phyloP scores from a whole-genome alignment of 1,140 invertebrate genomes.

The Bombus ignitus region DNA sequence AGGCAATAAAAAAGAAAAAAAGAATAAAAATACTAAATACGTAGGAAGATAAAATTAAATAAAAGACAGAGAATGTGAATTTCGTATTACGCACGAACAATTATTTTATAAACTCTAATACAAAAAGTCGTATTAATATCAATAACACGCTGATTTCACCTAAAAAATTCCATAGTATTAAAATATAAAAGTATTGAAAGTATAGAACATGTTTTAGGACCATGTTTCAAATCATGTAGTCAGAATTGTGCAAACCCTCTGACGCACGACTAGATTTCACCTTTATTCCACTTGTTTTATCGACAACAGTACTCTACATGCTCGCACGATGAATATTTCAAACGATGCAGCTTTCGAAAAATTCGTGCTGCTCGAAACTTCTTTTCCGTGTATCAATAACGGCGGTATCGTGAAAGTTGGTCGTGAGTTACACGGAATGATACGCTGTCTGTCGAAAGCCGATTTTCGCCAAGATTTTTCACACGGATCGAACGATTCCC shows the following conservation, averaged over 20 bases:
- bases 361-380: background rate
- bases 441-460: conserved; percentile 27
- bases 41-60: background rate
- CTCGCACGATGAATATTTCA: conserved; percentile 12
- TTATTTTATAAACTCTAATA: background rate
- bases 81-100: background rate
- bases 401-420: background rate
- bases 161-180: background rate
- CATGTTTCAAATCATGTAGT: background rate
- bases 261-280: background rate
- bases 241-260: background rate
- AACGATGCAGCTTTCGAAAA: background rate
- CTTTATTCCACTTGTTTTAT: background rate
- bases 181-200: too few species aligned
- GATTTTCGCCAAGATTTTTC: conserved; percentile 35
- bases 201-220: background rate
- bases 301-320: background rate
- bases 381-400: background rate
- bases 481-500: conserved; percentile 14
- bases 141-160: background rate
- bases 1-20: too few species aligned
- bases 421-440: conserved; percentile 1
- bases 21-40: too few species aligned
- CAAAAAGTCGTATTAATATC: background rate
- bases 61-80: background rate